These are phyloP conservation scores for Listronotus bonariensis DNA, from an alignment of 1,140 invertebrate species.

Conservation along the genomic window DNA sequence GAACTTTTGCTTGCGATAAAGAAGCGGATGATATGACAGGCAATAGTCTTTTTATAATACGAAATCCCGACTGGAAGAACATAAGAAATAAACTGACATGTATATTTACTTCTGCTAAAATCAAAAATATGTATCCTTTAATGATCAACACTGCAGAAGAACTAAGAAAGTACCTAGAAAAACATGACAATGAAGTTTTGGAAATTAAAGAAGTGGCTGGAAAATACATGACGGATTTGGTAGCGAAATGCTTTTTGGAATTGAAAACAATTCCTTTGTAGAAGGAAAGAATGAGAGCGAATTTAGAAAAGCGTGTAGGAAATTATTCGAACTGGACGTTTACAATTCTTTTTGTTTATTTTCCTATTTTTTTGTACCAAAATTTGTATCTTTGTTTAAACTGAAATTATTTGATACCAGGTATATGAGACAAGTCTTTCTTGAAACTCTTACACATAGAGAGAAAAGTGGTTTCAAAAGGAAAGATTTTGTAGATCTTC, in stretches of 20 bases:
- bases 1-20: slow-evolving; percentile 47
- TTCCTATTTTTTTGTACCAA: slow-evolving; percentile 48
- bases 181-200: slow-evolving; percentile 26
- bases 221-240: slow-evolving; percentile 44
- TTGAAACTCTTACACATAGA: slow-evolving; percentile 46
- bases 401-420: slow-evolving; percentile 44
- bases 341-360: slow-evolving; percentile 38
- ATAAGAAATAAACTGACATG: slow-evolving; percentile 41
- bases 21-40: slow-evolving; percentile 50
- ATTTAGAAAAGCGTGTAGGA: slow-evolving; percentile 48
- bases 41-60: slow-evolving; percentile 45
- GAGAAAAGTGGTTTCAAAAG: slow-evolving; percentile 51
- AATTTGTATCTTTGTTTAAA: slow-evolving; percentile 45
- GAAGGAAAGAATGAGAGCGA: slow-evolving; percentile 51
- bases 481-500: slow-evolving; percentile 63
- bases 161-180: slow-evolving; percentile 36
- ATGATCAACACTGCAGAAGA: slow-evolving; percentile 38
- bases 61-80: slow-evolving; percentile 43
- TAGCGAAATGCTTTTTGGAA: slow-evolving; percentile 48
- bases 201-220: slow-evolving; percentile 44
- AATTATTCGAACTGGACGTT: slow-evolving; percentile 40
- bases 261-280: slow-evolving; percentile 56
- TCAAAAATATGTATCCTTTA: slow-evolving; percentile 43
- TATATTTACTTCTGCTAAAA: slow-evolving; percentile 47
- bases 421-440: slow-evolving; percentile 49